A percentile compares a stretch with the other conserved stretches of the same genome.
phyloP scores from a whole-genome alignment of 2,113 vertebrate genomes.

The Eubucco bourcierii region DNA sequence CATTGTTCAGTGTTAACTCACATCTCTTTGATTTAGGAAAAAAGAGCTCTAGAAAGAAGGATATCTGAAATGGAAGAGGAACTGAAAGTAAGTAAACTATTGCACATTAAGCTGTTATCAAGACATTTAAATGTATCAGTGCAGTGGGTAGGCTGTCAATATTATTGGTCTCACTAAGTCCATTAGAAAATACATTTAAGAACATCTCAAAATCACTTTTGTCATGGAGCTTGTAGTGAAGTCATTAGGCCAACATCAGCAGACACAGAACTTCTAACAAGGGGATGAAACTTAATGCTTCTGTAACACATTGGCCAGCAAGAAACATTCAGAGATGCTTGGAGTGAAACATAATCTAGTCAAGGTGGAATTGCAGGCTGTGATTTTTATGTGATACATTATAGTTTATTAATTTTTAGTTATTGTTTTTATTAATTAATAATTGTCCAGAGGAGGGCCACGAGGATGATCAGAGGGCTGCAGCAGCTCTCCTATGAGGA shows the following conservation, averaged over 20 bases:
- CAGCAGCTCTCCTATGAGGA: too few species aligned
- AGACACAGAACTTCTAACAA: not conserved
- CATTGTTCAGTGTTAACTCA: slow-evolving; percentile 41
- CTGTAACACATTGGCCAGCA: rapidly evolving
- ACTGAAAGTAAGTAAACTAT: slow-evolving; percentile 89
- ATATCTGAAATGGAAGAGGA: slow-evolving; percentile 99
- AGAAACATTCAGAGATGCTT: not conserved
- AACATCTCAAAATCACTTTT: not conserved
- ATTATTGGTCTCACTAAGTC: not conserved
- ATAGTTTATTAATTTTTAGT: not conserved
- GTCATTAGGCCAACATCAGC: not conserved
- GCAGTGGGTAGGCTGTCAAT: not conserved
- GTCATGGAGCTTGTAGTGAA: not conserved
- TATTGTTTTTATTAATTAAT: too few species aligned
- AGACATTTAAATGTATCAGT: not conserved
- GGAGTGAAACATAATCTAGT: not conserved
- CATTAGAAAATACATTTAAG: not conserved
- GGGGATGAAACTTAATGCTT: not conserved
- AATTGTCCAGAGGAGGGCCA: too few species aligned
- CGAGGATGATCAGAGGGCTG: too few species aligned
- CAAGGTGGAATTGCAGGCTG: not conserved
- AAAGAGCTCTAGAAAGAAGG: slow-evolving; percentile 99
- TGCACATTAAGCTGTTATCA: not conserved
- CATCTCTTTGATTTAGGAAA: slow-evolving; percentile 84
- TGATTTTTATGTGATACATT: not conserved